These are phyloP conservation scores for Heliconius hermathena DNA, from an alignment of 1,140 invertebrate genomes.

Conservation along the genomic window DNA sequence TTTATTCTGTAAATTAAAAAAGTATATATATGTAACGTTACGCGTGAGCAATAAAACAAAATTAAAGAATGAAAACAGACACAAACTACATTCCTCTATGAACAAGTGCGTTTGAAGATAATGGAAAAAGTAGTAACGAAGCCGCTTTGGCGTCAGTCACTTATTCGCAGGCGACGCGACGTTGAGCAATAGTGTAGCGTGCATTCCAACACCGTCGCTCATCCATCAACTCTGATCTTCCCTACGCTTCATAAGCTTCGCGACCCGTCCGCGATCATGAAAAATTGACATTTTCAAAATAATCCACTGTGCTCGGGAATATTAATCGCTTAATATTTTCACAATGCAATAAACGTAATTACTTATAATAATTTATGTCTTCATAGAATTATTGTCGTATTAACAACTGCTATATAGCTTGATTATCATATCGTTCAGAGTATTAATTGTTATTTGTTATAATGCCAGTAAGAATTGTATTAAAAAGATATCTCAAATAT, in stretches of 20 bases:
- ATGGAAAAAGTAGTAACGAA: conserved; percentile 43
- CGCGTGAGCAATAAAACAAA: not conserved
- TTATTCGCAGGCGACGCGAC: conserved; percentile 57
- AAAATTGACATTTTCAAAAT: conserved; percentile 46
- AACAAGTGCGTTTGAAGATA: conserved; percentile 1
- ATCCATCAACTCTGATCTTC: conserved; percentile 56
- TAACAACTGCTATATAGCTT: too few relatives aligned
- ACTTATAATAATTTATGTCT: not conserved
- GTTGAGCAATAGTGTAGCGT: conserved; percentile 64
- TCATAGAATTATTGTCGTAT: too few relatives aligned
- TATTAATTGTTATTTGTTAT: too few relatives aligned
- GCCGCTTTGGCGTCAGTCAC: conserved; percentile 44
- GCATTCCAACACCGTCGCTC: conserved; percentile 48
- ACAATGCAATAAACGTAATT: not conserved
- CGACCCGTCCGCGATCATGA: conserved; percentile 38
- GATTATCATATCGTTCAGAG: too few relatives aligned
- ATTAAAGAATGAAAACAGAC: not conserved
- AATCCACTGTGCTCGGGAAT: conserved; percentile 33
- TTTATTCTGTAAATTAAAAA: too few relatives aligned
- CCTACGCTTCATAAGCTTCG: conserved; percentile 36
- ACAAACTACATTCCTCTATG: not conserved
- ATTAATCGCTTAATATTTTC: not conserved
- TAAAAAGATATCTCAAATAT: too few relatives aligned
- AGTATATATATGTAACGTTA: not conserved
- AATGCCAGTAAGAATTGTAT: too few relatives aligned